phyloP scores from a whole-genome alignment of 2,797 vertebrate genomes.

The Anomalospiza imberbis region DNA sequence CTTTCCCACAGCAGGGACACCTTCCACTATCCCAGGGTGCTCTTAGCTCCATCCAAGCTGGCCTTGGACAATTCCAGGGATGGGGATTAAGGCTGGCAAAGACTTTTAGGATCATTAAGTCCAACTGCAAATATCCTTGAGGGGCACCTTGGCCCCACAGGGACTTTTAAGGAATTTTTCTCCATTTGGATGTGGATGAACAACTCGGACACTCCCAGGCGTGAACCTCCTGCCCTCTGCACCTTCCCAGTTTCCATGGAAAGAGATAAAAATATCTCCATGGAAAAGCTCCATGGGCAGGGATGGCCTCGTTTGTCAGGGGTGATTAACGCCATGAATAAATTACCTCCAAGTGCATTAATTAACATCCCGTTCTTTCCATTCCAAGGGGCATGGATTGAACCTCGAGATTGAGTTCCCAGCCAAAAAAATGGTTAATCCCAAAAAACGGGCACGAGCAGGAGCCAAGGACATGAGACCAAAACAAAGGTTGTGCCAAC shows the following conservation, averaged over 20 bases:
- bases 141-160: not conserved
- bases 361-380: not conserved
- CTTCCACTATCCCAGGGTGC: not conserved
- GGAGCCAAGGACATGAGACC: not conserved
- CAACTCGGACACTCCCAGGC: not conserved
- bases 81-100: not conserved
- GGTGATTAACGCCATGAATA: constrained; percentile 30
- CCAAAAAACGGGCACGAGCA: not conserved
- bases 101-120: not conserved
- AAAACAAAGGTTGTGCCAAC: not conserved
- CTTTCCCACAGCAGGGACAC: not conserved
- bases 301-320: not conserved
- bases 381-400: not conserved
- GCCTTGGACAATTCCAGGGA: not conserved
- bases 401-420: not conserved
- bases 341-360: not conserved
- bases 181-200: not conserved
- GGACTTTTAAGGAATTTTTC: not conserved
- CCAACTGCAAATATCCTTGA: not conserved
- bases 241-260: not conserved
- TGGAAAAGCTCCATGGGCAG: not conserved
- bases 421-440: not conserved
- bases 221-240: not conserved
- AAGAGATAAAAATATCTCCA: not conserved
- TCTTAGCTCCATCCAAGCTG: not conserved